Evolutionary conservation across 2,888 invertebrate genomes (phyloP), one percentile per base, ranked within the genome.

Genomic region (Brassicogethes aeneus): DNA sequence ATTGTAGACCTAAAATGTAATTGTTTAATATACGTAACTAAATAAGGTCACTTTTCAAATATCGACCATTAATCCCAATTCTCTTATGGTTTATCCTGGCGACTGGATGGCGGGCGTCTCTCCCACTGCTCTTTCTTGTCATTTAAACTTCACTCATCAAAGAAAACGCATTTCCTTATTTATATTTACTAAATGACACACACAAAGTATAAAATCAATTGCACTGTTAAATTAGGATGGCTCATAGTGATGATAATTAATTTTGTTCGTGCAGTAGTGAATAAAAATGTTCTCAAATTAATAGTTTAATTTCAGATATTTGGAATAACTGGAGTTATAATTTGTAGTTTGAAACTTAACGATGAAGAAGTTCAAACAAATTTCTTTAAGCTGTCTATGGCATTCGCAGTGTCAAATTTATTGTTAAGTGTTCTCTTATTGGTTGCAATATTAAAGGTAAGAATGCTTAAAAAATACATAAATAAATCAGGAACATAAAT

Each of bases 381-480:
- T 16, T 59, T 59, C 40, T 60, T 59, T 38, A 56, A 60, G 51
- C 43, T 61, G 15, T 61, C 61, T 7, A 57, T 61, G 53, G 47
- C 50, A 14, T 61, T 61, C 40, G 61, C 60, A 3, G 53, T 53
- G 12, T 56, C 54, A 40, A 61, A 60, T 42, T 40, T 61, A 14
- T 43, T 57, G 12, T 42, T 61, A 2, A 60, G 60, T 44, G 57
- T 59, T 12, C 44, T 60, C 12, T 44, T 61, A n/a, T 37, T 61
- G 16, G 55, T 59, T 3, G 46, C 58, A 2, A 55, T 61, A 2
- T 45, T 61, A 31, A 59, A 57, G 52, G 61, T 60, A 45, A 46
- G 43, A n/a, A n/a, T n/a, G n/a, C n/a, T 43, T 7, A 13, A n/a
- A n/a, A 7, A 33, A 7, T 33, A n/a, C n/a, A 13, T 35, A n/a